Evolutionary conservation across 2,888 invertebrate species (phyloP).

Genomic region (Latrodectus elegans): DNA sequence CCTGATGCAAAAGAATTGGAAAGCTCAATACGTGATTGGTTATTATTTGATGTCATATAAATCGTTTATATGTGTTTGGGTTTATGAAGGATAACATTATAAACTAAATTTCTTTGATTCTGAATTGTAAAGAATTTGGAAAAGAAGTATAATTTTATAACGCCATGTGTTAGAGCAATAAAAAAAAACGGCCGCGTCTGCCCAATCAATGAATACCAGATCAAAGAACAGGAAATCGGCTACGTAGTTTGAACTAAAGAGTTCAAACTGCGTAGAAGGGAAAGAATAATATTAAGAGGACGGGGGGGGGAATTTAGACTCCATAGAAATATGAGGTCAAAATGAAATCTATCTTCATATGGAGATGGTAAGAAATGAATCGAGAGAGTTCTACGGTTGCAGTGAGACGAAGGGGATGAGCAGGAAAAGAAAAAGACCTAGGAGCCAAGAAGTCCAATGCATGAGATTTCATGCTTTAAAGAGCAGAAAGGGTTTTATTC

Average conservation of each 20-base stretch:
- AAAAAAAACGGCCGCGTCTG: not conserved
- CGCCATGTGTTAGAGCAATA: not conserved
- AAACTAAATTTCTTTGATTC: no score
- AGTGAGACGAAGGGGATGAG: slow-evolving; percentile 1
- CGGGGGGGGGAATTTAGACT: slow-evolving; percentile 34
- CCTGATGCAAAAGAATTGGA: no score
- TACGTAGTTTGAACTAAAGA: not conserved
- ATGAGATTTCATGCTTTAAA: slow-evolving; percentile 62
- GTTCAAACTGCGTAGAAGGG: not conserved
- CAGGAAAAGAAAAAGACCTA: slow-evolving; percentile 2
- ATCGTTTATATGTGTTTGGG: no score
- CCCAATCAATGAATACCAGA: slow-evolving; percentile 58
- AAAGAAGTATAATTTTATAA: not conserved
- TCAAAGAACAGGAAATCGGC: slow-evolving; percentile 42
- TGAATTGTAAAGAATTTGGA: no score
- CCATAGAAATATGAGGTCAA: slow-evolving; percentile 46
- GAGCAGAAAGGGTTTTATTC: slow-evolving; percentile 62
- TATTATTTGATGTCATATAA: no score
- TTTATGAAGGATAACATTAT: no score
- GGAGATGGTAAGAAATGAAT: slow-evolving; percentile 52
- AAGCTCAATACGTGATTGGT: no score
- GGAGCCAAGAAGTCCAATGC: slow-evolving; percentile 57
- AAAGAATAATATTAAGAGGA: not conserved
- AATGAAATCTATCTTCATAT: slow-evolving; percentile 68
- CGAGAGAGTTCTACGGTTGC: slow-evolving; percentile 22